Evolutionary conservation across 2,888 invertebrate genomes (phyloP).

Genomic region (Drosophila pseudotalamancana): DNA sequence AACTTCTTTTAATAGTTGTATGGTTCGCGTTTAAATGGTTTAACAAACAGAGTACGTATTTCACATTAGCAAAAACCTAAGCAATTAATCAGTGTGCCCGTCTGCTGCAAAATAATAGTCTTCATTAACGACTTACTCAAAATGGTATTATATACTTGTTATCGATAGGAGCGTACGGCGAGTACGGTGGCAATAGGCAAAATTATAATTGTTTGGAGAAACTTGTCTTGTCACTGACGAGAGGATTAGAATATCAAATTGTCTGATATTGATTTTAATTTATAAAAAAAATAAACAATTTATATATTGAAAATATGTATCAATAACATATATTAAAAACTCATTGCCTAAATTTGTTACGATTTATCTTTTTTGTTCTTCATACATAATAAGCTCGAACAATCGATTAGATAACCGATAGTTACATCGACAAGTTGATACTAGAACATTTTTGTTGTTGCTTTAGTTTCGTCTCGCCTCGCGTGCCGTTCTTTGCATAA

Average conservation of each 20-base stretch:
- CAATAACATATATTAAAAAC: too few relatives aligned
- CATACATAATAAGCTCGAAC: not conserved
- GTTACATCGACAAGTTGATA: slow-evolving; percentile 10
- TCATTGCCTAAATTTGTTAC: too few relatives aligned
- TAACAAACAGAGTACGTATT: slow-evolving; percentile 8
- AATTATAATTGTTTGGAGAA: not conserved
- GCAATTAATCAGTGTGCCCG: slow-evolving; percentile 31
- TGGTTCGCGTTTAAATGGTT: slow-evolving; percentile 4
- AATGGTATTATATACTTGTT: not conserved
- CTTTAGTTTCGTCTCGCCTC: slow-evolving; percentile 33
- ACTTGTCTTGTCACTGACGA: too few relatives aligned
- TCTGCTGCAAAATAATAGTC: not conserved
- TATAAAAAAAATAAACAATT: too few relatives aligned
- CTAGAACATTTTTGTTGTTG: slow-evolving; percentile 39
- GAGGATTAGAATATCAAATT: too few relatives aligned
- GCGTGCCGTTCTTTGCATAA: slow-evolving; percentile 62
- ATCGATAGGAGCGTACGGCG: not conserved
- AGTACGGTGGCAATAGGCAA: not conserved
- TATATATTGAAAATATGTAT: too few relatives aligned
- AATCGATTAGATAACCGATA: slow-evolving; percentile 41
- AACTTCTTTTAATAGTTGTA: slow-evolving; percentile 1
- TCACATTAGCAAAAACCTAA: slow-evolving; percentile 16
- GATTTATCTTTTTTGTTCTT: too few relatives aligned
- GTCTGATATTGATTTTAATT: too few relatives aligned
- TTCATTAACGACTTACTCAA: not conserved